A percentile compares a stretch with the other conserved stretches of the same genome.
Evolutionary conservation across 2,113 vertebrate genomes (phyloP).

Genomic region (Salvelinus fontinalis): DNA sequence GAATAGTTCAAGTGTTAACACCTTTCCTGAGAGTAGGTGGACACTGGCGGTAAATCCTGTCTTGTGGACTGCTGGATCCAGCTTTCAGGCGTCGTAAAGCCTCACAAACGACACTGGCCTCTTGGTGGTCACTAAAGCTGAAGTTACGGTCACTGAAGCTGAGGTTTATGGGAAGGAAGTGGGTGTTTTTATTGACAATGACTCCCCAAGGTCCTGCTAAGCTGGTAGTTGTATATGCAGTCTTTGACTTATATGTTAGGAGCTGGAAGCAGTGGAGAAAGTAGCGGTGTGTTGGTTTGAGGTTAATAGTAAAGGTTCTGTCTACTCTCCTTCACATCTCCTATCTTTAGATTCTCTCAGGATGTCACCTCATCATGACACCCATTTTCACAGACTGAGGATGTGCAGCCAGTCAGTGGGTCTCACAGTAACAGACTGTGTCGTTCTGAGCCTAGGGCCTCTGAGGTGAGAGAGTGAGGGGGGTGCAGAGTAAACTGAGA

Average conservation of each 20-base stretch:
- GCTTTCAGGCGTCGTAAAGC: neutral
- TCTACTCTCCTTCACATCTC: neutral
- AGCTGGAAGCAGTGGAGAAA: no score
- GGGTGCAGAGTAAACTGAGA: neutral
- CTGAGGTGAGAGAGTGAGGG: neutral
- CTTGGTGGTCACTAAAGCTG: slow-evolving; percentile 9
- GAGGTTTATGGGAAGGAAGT: slow-evolving; percentile 2
- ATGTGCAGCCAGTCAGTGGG: neutral
- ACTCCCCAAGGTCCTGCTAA: neutral
- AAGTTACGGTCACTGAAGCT: slow-evolving; percentile 4
- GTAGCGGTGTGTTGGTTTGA: no score
- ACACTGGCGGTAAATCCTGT: slow-evolving; percentile 9
- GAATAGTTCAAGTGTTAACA: neutral
- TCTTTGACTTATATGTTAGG: no score
- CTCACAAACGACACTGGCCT: neutral
- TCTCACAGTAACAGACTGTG: neutral
- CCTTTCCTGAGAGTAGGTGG: neutral
- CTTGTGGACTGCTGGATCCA: neutral
- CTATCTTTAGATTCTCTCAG: neutral
- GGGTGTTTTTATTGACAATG: neutral
- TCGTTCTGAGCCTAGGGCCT: neutral
- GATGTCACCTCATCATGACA: neutral
- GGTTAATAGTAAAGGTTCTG: no score
- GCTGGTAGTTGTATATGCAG: neutral
- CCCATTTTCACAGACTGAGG: neutral